Percentiles rank a stretch among this genome's conserved stretches.
These are phyloP conservation scores for Prinia subflava DNA, from an alignment of 2,113 vertebrate genomes.

Conservation along the genomic window DNA sequence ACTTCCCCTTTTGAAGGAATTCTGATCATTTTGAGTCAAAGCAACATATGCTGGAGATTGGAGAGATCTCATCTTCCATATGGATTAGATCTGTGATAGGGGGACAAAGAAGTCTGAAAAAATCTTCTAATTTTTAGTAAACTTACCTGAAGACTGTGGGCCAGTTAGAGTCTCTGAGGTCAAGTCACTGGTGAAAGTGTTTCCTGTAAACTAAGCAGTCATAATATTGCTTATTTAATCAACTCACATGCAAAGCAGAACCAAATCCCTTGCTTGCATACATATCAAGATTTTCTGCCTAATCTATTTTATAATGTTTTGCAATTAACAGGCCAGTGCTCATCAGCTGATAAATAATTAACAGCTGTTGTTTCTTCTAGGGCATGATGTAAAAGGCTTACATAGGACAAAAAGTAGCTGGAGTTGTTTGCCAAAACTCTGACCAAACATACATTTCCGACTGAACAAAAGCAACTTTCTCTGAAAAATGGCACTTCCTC, in stretches of 20 bases:
- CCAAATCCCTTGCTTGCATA: neutral
- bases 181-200: neutral
- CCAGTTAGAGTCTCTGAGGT: neutral
- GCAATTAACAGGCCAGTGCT: conserved; percentile 53
- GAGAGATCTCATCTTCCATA: neutral
- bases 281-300: neutral
- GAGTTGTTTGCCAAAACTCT: conserved; percentile 1
- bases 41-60: neutral
- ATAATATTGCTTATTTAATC: neutral
- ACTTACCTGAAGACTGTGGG: neutral
- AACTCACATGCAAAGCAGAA: neutral
- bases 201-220: neutral
- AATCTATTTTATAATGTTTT: conserved; percentile 55
- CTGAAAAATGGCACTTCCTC: neutral
- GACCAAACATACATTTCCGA: neutral
- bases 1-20: neutral
- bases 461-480: neutral
- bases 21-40: neutral
- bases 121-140: neutral
- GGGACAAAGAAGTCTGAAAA: neutral
- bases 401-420: conserved; percentile 12
- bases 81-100: neutral
- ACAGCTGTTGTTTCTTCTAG: conserved; percentile 50
- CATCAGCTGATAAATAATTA: conserved; percentile 66
- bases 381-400: conserved; percentile 37